These are phyloP conservation scores for Zeuzera pyrina DNA, from an alignment of 2,888 invertebrate species.

Conservation along the genomic window DNA sequence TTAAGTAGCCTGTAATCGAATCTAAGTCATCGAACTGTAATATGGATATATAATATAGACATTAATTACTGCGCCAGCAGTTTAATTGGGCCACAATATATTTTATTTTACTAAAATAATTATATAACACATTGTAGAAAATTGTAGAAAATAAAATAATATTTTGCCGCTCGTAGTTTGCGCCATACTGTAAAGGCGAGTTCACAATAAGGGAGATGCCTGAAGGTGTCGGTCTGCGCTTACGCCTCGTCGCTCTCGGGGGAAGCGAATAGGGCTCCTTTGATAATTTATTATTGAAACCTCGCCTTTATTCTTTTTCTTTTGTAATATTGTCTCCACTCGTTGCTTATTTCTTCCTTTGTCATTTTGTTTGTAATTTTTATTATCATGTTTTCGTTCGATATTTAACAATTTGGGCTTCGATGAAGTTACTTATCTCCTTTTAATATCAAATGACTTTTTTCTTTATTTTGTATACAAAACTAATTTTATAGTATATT, in stretches of 20 bases:
- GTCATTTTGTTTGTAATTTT: constrained; percentile 24
- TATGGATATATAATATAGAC: too few species aligned
- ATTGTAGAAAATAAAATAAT: too few species aligned
- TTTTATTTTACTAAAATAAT: too few species aligned
- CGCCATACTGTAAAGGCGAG: constrained; percentile 26
- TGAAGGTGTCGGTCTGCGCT: constrained; percentile 48
- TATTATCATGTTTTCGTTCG: constrained; percentile 21
- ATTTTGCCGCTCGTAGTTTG: neutral
- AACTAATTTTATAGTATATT: neutral
- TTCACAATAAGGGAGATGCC: constrained; percentile 50
- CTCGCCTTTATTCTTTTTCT: constrained; percentile 50
- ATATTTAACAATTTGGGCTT: neutral
- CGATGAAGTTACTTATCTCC: neutral
- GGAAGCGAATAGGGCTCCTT: constrained; percentile 22
- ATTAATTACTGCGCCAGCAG: too few species aligned
- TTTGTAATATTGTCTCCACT: constrained; percentile 54
- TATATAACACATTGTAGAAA: too few species aligned
- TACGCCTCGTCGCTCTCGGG: constrained; percentile 26
- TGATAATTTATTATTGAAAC: constrained; percentile 66
- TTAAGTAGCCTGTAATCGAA: too few species aligned
- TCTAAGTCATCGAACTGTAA: too few species aligned
- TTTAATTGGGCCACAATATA: too few species aligned
- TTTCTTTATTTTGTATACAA: neutral
- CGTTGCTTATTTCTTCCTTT: constrained; percentile 32
- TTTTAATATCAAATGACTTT: neutral